A percentile compares a stretch with the other conserved stretches of the same genome.
Conservation (phyloP, 2,797 vertebrate genomes). For the Morus bassanus region DNA sequence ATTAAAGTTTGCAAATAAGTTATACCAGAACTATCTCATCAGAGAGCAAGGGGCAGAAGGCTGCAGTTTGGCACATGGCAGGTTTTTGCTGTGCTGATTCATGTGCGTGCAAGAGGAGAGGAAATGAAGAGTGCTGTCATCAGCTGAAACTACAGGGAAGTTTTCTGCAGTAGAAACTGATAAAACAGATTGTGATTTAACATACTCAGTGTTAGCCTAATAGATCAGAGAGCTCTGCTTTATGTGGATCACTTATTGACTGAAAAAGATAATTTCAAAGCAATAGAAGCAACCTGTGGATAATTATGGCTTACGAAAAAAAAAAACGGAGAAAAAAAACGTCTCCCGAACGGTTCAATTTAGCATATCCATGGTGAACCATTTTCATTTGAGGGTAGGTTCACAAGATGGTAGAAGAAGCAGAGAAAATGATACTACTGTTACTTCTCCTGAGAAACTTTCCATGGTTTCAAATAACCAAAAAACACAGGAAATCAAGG, state of each 20-base stretch:
- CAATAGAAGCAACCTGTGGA: not conserved
- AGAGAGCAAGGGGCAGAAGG: not conserved
- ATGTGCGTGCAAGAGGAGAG: not conserved
- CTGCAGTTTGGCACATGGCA: not conserved
- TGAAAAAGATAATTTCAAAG: not conserved
- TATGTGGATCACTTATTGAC: not conserved
- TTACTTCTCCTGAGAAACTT: not conserved
- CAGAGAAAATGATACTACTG: not conserved
- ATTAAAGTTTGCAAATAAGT: not conserved
- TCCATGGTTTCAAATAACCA: not conserved
- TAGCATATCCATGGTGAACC: not conserved
- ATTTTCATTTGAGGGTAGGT: not conserved
- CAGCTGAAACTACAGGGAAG: conserved; percentile 26
- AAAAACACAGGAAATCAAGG: not conserved
- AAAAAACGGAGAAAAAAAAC: accelerated
- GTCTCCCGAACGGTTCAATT: not conserved
- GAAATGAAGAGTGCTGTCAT: conserved; percentile 8
- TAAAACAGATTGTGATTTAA: not conserved
- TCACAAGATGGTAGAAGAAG: not conserved
- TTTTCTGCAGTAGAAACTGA: conserved; percentile 2
- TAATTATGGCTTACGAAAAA: not conserved
- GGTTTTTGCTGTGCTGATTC: not conserved
- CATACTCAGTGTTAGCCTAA: not conserved
- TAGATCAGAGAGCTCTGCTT: not conserved
- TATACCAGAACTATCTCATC: not conserved